Percentiles rank a stretch among this genome's conserved stretches.
Conservation (phyloP, 2,797 vertebrate species). For the Hypotaenidia philippensis region DNA sequence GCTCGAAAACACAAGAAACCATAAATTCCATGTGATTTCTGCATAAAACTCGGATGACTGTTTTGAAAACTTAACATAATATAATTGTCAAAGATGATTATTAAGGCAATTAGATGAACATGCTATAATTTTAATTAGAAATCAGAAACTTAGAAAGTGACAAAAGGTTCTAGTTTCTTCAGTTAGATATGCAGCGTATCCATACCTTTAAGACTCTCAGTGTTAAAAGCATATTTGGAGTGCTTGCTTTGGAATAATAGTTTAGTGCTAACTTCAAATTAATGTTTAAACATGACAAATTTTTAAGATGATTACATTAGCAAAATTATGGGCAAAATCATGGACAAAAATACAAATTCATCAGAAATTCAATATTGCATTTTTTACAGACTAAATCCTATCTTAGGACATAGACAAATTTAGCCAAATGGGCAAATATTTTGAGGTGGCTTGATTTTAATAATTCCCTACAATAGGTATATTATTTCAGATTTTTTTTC, state of each 20-base stretch:
- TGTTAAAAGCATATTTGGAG: background rate
- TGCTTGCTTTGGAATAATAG: background rate
- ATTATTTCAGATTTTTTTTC: background rate
- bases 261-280: background rate
- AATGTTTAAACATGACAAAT: background rate
- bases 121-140: background rate
- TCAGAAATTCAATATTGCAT: background rate
- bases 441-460: background rate
- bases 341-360: background rate
- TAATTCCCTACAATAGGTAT: background rate
- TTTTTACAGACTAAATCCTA: background rate
- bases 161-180: background rate
- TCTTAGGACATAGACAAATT: background rate
- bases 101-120: background rate
- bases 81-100: background rate
- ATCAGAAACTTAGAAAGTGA: background rate
- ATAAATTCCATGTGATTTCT: background rate
- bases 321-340: background rate
- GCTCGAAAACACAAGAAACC: background rate
- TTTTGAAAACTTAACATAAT: background rate
- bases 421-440: background rate
- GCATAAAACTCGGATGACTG: background rate
- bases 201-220: background rate
- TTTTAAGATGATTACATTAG: background rate
- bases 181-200: background rate